Evolutionary conservation across 2,113 vertebrate genomes (phyloP).

Genomic region (Toxotes chatareus): DNA sequence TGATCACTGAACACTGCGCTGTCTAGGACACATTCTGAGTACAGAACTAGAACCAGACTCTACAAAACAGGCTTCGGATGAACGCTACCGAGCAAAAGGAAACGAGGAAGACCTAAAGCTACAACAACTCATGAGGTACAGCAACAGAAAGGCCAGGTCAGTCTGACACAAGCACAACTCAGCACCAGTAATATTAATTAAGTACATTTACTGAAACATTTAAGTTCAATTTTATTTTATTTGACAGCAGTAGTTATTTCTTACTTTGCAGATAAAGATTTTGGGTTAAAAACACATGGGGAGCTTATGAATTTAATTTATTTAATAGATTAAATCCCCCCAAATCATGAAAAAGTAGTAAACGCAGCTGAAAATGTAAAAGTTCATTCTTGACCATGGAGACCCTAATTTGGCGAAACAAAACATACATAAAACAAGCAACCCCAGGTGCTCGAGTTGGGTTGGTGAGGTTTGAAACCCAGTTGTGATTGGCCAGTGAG

Average conservation of each 20-base stretch:
- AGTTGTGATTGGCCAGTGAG: no score
- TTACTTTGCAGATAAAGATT: neutral
- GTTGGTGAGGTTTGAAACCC: no score
- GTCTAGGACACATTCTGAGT: neutral
- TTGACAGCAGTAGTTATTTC: neutral
- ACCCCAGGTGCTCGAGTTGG: no score
- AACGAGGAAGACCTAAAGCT: neutral
- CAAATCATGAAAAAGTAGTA: neutral
- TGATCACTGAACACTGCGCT: constrained; percentile 35
- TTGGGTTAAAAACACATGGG: neutral
- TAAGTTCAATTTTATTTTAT: neutral
- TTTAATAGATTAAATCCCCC: neutral
- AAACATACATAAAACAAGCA: no score
- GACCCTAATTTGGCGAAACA: neutral
- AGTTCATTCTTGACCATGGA: neutral
- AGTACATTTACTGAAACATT: neutral
- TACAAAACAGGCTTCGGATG: neutral
- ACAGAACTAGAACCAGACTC: neutral
- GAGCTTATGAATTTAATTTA: neutral
- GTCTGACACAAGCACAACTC: neutral
- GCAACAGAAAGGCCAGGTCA: neutral
- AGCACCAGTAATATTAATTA: neutral
- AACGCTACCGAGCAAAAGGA: neutral
- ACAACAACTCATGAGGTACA: neutral
- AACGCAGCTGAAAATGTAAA: neutral